These are phyloP conservation scores for Schlechtendalia chinensis DNA, from an alignment of 1,140 invertebrate species.

Conservation along the genomic window DNA sequence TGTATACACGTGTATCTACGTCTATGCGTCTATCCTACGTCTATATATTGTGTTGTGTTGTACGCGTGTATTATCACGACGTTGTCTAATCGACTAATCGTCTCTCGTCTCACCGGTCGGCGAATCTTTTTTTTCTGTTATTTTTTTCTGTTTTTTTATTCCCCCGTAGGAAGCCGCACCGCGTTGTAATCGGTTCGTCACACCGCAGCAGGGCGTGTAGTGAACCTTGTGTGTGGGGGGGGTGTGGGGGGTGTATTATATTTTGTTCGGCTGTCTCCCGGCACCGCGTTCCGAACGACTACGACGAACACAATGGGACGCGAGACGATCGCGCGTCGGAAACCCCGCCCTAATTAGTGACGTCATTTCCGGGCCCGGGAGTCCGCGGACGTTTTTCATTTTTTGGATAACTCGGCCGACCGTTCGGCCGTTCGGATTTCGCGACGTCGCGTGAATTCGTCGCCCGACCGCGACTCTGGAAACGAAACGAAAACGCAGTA, in stretches of 20 bases:
- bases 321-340: conserved; percentile 46
- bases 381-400: conserved; percentile 43
- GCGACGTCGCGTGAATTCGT: too few species aligned
- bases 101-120: conserved; percentile 22
- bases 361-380: conserved; percentile 46
- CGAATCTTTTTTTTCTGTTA: conserved; percentile 46
- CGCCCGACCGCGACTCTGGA: too few species aligned
- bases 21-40: too few species aligned
- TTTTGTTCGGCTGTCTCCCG: too few species aligned
- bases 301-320: conserved; percentile 45
- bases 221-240: too few species aligned
- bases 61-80: not conserved
- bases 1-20: too few species aligned
- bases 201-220: conserved; percentile 41
- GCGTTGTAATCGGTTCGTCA: conserved; percentile 43
- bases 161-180: conserved; percentile 39
- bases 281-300: too few species aligned
- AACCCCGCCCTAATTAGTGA: conserved; percentile 48
- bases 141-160: too few species aligned
- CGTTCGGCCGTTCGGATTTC: too few species aligned
- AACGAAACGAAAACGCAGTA: not conserved
- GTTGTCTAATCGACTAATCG: conserved; percentile 31
- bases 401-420: too few species aligned
- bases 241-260: too few species aligned
- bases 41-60: conserved; percentile 14